These are phyloP conservation scores for Frieseomelitta varia DNA, from an alignment of 1,140 invertebrate species.

Conservation along the genomic window DNA sequence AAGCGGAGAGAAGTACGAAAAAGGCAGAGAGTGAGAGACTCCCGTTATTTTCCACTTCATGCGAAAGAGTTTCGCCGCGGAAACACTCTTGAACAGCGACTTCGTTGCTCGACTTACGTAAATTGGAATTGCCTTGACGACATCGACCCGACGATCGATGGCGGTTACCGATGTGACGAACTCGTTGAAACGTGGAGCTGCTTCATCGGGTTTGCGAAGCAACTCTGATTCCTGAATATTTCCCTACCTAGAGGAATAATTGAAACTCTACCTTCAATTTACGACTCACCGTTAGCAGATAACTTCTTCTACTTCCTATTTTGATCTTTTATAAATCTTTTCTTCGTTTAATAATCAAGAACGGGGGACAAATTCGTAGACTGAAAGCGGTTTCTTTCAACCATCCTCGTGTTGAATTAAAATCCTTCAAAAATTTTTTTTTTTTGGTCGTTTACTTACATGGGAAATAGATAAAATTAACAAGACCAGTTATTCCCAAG, in stretches of 20 bases:
- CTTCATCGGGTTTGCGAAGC: background rate
- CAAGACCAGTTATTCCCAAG: background rate
- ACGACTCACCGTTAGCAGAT: background rate
- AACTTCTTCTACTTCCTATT: background rate
- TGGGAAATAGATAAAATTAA: background rate
- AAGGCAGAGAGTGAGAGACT: no score
- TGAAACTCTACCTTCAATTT: background rate
- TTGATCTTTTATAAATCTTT: background rate
- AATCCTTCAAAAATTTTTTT: background rate
- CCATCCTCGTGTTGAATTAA: background rate
- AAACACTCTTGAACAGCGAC: background rate
- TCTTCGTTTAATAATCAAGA: background rate
- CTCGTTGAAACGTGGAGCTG: background rate
- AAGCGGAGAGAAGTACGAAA: background rate
- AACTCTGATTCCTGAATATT: background rate
- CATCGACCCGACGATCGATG: slow-evolving; percentile 7
- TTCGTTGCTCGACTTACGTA: background rate
- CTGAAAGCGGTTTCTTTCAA: background rate
- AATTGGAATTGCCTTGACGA: slow-evolving; percentile 3
- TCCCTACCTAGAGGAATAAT: background rate
- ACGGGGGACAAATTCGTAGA: background rate
- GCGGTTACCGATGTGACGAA: slow-evolving; percentile 1
- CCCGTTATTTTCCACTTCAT: background rate
- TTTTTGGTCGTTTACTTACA: no score
- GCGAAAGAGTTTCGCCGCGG: background rate